phyloP scores from a whole-genome alignment of 2,888 invertebrate species.

The Eulithis testata region DNA sequence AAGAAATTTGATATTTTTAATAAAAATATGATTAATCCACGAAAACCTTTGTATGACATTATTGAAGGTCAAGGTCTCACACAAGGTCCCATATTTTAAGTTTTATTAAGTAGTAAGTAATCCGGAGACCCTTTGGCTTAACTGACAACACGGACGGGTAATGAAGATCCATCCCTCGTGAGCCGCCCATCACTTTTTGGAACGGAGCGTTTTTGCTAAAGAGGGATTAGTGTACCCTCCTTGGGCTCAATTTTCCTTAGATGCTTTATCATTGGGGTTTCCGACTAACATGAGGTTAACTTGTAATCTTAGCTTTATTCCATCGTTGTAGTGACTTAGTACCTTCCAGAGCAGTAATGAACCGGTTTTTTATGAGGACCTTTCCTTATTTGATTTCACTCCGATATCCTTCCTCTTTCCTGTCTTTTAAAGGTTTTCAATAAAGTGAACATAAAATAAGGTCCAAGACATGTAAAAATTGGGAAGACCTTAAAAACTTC shows the following conservation, averaged over 20 bases:
- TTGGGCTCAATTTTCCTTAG: slow-evolving; percentile 80
- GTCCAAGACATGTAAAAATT: slow-evolving; percentile 12
- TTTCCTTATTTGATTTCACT: slow-evolving; percentile 66
- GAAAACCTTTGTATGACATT: slow-evolving; percentile 3
- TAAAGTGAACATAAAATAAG: slow-evolving; percentile 29
- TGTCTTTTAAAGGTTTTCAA: slow-evolving; percentile 35
- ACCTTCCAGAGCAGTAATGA: slow-evolving; percentile 74
- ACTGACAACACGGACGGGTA: slow-evolving; percentile 81
- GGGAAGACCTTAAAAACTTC: not conserved
- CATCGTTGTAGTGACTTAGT: slow-evolving; percentile 78
- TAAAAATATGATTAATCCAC: too few relatives aligned
- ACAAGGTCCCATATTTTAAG: slow-evolving; percentile 60
- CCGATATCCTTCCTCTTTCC: slow-evolving; percentile 28
- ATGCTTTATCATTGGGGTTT: slow-evolving; percentile 84
- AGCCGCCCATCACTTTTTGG: slow-evolving; percentile 84
- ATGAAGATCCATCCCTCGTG: slow-evolving; percentile 81
- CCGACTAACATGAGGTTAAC: slow-evolving; percentile 84
- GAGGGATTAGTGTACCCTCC: slow-evolving; percentile 83
- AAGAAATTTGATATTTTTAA: too few relatives aligned
- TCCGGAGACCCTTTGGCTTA: slow-evolving; percentile 78
- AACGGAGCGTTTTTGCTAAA: slow-evolving; percentile 84
- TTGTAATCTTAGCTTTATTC: slow-evolving; percentile 84
- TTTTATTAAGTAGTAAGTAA: slow-evolving; percentile 76
- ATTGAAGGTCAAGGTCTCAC: slow-evolving; percentile 16
- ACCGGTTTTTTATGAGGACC: slow-evolving; percentile 71